A percentile compares a stretch with the other conserved stretches of the same genome.
phyloP scores from a whole-genome alignment of 2,113 vertebrate genomes.

The Eptatretus burgeri region DNA sequence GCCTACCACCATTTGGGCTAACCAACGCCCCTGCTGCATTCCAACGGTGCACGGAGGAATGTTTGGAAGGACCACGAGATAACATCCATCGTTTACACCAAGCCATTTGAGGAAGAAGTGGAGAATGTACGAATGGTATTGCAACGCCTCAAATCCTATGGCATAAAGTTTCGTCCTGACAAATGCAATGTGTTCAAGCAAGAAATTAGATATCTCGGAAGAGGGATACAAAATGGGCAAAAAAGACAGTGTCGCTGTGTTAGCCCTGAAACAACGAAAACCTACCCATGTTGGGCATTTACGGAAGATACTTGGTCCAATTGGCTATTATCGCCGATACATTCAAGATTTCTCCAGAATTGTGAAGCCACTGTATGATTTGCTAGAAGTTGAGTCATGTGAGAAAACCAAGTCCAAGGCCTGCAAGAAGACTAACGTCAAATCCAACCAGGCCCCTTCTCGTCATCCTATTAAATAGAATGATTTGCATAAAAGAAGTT shows the following conservation, averaged over 20 bases:
- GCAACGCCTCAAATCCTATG: constrained; percentile 4
- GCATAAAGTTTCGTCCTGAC: constrained; percentile 7
- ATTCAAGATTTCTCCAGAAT: constrained; percentile 7
- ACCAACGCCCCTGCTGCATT: constrained; percentile 9
- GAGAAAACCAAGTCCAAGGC: not conserved
- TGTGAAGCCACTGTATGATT: constrained; percentile 10
- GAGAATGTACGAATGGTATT: not conserved
- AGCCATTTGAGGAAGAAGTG: constrained; percentile 10
- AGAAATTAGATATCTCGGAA: constrained; percentile 9
- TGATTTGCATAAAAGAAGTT: not conserved
- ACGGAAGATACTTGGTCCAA: constrained; percentile 6
- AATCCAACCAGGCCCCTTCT: not conserved
- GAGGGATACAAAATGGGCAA: constrained; percentile 9
- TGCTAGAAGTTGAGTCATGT: not conserved
- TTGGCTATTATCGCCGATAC: constrained; percentile 7
- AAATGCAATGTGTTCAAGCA: constrained; percentile 8
- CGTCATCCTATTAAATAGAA: not conserved
- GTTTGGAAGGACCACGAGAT: constrained; percentile 8
- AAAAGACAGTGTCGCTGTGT: constrained; percentile 9
- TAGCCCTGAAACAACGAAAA: not conserved
- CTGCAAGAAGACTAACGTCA: not conserved
- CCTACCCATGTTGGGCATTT: constrained; percentile 1
- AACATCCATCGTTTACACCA: constrained; percentile 9
- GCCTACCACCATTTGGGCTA: constrained; percentile 10
- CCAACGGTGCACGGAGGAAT: constrained; percentile 10